Base-by-base conservation (phyloP, 2,113 vertebrate genomes). In the Pseudorhombus dupliciocellatus region DNA sequence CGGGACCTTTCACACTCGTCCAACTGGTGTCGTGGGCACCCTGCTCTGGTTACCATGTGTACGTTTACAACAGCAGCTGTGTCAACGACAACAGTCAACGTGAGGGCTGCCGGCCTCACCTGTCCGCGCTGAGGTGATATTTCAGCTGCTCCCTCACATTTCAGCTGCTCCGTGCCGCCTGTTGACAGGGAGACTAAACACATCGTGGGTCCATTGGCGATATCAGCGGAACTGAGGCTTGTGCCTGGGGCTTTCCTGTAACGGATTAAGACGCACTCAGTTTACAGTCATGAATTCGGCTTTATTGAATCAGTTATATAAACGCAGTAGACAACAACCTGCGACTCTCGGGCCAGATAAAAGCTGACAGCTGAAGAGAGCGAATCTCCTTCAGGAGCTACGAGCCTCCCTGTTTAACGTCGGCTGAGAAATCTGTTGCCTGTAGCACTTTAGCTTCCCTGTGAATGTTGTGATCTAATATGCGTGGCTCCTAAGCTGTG, bases 51-150 rank as follows among this genome's bases (percentile, higher is more conserved):
- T 67, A 58, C 73, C 70, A 26, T 79, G 87, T 80, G 81, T 79
- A 58, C 14, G 73, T 65, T 80, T 20, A 78, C 59, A 82, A 79
- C 80, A 75, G 70, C 91, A 91, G 91, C 91, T 91, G 90, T 85
- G 89, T 87, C 84, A 87, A 90, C 84, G 87, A 62, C 61, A 68
- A 64, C 70, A 60, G 88, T 75, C 69, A 83, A 72, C 83, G 79
- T 22, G 71, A 50, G 62, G 75, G 68, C 60, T 30, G 57, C 11
- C 44, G 5, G 52, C 65, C 72, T 88, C 89, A 89, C 89, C 91
- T 91, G 89, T 85, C 70, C 34, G 21, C 4, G 4, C 40, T 54
- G 50, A 64, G 70, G 66, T 21, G 66, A 53, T 59, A 44, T 61
- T 70, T 77, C 87, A 88, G 88, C 84, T 90, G 86, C 76, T 82